phyloP scores from a whole-genome alignment of 30 jellyfish, hydroid and myxozoan genomes.

The Chrysaora quinquecirrha region DNA sequence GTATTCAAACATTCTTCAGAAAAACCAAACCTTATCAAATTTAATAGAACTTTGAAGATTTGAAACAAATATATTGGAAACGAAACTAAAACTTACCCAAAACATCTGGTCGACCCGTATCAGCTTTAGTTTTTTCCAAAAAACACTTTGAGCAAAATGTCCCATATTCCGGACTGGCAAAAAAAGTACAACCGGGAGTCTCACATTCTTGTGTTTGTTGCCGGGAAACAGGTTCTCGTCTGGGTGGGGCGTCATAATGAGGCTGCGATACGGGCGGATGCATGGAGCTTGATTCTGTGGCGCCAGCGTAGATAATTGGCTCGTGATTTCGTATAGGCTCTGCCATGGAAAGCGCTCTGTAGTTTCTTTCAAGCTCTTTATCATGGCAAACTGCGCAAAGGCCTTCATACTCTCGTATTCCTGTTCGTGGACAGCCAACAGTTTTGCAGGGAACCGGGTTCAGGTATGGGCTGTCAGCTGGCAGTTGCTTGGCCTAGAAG shows the following conservation, averaged over 20 bases:
- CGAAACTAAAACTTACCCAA: no score
- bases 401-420: slow-evolving; percentile 7
- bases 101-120: no score
- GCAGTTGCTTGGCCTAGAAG: slow-evolving; percentile 19
- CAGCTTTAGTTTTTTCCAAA: slow-evolving; percentile 72
- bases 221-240: not conserved
- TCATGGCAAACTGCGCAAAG: slow-evolving; percentile 50
- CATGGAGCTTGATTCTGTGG: not conserved
- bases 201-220: slow-evolving; percentile 30
- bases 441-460: slow-evolving; percentile 70
- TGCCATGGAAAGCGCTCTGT: not conserved
- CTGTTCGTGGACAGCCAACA: slow-evolving; percentile 74
- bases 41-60: no score
- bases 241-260: not conserved
- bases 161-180: slow-evolving; percentile 77
- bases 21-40: no score
- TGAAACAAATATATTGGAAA: no score
- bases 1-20: no score
- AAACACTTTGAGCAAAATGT: slow-evolving; percentile 78
- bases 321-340: not conserved
- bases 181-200: slow-evolving; percentile 60
- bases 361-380: not conserved
- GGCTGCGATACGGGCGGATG: not conserved
- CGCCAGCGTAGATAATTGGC: not conserved
- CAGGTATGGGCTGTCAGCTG: slow-evolving; percentile 39